These are phyloP conservation scores for Mechanitis messenoides DNA, from an alignment of 2,888 invertebrate species.

Conservation along the genomic window DNA sequence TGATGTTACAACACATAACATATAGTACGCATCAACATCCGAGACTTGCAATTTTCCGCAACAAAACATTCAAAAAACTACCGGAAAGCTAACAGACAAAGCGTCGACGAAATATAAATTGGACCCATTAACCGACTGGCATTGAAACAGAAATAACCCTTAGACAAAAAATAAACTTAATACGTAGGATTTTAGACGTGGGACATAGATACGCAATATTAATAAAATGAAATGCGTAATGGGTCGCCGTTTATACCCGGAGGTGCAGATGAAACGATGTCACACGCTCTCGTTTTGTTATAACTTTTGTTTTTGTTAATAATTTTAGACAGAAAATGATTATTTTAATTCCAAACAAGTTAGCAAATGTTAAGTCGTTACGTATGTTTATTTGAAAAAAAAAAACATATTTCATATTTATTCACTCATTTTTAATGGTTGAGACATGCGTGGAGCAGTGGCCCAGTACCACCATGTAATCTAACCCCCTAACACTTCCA, in stretches of 20 bases:
- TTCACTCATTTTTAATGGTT: no score
- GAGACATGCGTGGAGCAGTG: no score
- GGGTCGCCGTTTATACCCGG: slow-evolving; percentile 16
- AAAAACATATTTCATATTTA: no score
- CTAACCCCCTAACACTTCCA: no score
- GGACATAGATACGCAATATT: slow-evolving; percentile 30
- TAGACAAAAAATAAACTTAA: slow-evolving; percentile 26
- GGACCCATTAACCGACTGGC: slow-evolving; percentile 19
- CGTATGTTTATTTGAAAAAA: no score
- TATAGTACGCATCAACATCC: background rate
- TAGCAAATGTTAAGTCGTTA: no score
- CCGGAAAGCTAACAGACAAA: slow-evolving; percentile 13
- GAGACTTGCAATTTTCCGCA: background rate
- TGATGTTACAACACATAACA: background rate
- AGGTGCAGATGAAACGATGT: slow-evolving; percentile 7
- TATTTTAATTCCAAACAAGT: no score
- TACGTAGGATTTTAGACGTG: slow-evolving; percentile 26
- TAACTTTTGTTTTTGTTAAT: background rate
- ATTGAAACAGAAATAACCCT: slow-evolving; percentile 26
- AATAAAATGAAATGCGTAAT: slow-evolving; percentile 33
- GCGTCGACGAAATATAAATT: slow-evolving; percentile 14
- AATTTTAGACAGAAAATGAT: no score
- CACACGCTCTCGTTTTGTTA: background rate
- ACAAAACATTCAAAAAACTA: background rate
- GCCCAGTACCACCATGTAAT: no score